These are phyloP conservation scores for Mastomys coucha DNA, from an alignment of 2,113 vertebrate species.

Conservation along the genomic window DNA sequence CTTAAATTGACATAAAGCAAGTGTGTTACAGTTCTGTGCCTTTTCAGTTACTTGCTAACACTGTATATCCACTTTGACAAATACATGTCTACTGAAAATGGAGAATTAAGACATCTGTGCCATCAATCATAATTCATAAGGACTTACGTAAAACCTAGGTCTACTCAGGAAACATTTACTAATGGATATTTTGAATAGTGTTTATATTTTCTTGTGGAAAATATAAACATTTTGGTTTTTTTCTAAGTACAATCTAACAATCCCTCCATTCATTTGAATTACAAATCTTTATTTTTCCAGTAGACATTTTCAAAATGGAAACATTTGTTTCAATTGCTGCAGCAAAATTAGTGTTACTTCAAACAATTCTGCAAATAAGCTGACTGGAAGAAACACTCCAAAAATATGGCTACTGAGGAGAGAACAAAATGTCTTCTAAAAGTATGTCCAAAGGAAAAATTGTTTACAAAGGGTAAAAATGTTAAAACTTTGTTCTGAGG, in stretches of 20 bases:
- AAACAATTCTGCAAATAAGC: slow-evolving; percentile 73
- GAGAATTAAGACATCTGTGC: slow-evolving; percentile 49
- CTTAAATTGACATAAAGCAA: not conserved
- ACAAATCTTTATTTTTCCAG: slow-evolving; percentile 73
- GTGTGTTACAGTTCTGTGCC: slow-evolving; percentile 20
- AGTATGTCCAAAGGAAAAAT: slow-evolving; percentile 52
- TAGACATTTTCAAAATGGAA: slow-evolving; percentile 74
- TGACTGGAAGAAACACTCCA: slow-evolving; percentile 65
- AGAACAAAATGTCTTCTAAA: slow-evolving; percentile 67
- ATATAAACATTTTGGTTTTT: slow-evolving; percentile 33
- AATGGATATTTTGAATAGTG: slow-evolving; percentile 51
- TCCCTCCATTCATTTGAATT: slow-evolving; percentile 67
- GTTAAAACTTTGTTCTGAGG: slow-evolving; percentile 51
- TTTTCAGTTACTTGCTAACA: slow-evolving; percentile 42
- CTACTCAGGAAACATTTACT: slow-evolving; percentile 54
- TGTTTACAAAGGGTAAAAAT: slow-evolving; percentile 48
- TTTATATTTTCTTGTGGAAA: slow-evolving; percentile 31
- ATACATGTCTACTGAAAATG: slow-evolving; percentile 61
- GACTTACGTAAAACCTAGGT: not conserved
- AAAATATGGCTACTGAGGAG: slow-evolving; percentile 64
- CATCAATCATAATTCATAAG: slow-evolving; percentile 61
- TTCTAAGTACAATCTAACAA: slow-evolving; percentile 65
- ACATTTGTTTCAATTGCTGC: slow-evolving; percentile 70
- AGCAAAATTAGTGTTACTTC: slow-evolving; percentile 72
- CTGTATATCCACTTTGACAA: slow-evolving; percentile 56